Conservation (phyloP, 1,140 invertebrate species). For the Platorchestia sp. region DNA sequence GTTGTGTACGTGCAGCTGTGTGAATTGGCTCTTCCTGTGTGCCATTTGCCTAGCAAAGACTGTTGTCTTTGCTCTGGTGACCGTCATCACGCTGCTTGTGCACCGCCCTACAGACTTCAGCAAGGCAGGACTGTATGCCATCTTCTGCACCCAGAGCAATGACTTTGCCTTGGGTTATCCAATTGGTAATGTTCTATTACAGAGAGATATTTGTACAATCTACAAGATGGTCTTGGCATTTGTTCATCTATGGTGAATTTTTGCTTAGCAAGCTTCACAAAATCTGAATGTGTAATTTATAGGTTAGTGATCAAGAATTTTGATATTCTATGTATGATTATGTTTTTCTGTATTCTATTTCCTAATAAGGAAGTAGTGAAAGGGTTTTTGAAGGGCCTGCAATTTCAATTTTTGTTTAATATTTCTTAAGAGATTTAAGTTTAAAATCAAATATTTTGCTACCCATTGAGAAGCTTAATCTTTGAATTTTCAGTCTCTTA, state of each 20-base stretch:
- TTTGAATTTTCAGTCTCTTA: too few relatives aligned
- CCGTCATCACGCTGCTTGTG: conserved; percentile 83
- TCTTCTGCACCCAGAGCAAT: conserved; percentile 97
- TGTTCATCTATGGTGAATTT: background rate
- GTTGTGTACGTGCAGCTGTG: conserved; percentile 53
- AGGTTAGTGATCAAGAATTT: background rate
- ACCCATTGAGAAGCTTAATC: too few relatives aligned
- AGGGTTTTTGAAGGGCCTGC: background rate
- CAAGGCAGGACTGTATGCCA: conserved; percentile 90
- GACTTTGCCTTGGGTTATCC: conserved; percentile 98
- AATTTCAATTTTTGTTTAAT: background rate
- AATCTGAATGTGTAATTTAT: background rate
- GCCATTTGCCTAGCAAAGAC: conserved; percentile 87
- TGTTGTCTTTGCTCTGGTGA: conserved; percentile 86
- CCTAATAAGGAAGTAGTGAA: background rate
- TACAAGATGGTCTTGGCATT: background rate
- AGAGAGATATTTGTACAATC: conserved; percentile 69
- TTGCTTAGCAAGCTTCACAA: background rate
- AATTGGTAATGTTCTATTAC: conserved; percentile 79
- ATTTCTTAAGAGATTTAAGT: background rate
- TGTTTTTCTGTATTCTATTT: background rate
- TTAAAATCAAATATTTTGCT: background rate
- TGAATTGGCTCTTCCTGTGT: conserved; percentile 68
- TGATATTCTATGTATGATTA: background rate
- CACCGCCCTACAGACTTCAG: conserved; percentile 85